phyloP scores from a whole-genome alignment of 2,797 vertebrate species.

The Chelmon rostratus region DNA sequence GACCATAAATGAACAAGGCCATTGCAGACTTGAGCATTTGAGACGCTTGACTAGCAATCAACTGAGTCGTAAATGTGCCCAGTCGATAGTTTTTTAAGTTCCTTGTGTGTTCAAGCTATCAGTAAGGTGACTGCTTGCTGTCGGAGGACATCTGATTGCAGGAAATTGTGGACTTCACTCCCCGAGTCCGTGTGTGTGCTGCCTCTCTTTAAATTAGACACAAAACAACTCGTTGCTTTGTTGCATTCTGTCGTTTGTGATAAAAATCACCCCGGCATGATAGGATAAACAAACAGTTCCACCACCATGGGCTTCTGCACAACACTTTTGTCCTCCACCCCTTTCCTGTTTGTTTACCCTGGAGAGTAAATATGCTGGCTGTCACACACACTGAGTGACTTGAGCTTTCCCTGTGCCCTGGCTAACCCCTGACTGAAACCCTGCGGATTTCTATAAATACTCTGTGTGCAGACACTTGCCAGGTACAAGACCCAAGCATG shows the following conservation, averaged over 20 bases:
- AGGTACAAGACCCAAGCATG: slow-evolving; percentile 33
- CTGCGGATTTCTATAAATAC: slow-evolving; percentile 66
- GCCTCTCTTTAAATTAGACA: not conserved
- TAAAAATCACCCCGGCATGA: slow-evolving; percentile 8
- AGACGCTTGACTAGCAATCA: not conserved
- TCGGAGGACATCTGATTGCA: not conserved
- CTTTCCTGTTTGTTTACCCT: slow-evolving; percentile 74
- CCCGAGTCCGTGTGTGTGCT: not conserved
- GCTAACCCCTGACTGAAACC: slow-evolving; percentile 58
- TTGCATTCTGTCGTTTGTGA: slow-evolving; percentile 10
- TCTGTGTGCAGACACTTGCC: slow-evolving; percentile 22
- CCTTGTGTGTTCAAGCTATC: not conserved
- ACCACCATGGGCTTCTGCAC: slow-evolving; percentile 18
- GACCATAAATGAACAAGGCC: slow-evolving; percentile 2
- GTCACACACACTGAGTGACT: slow-evolving; percentile 51
- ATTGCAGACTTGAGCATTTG: not conserved
- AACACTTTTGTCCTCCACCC: slow-evolving; percentile 44
- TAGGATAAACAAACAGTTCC: slow-evolving; percentile 31
- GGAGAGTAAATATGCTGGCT: slow-evolving; percentile 57
- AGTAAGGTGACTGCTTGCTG: not conserved
- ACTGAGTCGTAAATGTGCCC: not conserved
- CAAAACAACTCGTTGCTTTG: not conserved
- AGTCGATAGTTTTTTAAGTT: not conserved
- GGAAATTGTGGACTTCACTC: not conserved
- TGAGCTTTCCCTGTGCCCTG: slow-evolving; percentile 42